Percentiles rank a stretch among this genome's conserved stretches.
Conservation (phyloP, 2,888 invertebrate genomes). For the Rhaphigaster nebulosa region DNA sequence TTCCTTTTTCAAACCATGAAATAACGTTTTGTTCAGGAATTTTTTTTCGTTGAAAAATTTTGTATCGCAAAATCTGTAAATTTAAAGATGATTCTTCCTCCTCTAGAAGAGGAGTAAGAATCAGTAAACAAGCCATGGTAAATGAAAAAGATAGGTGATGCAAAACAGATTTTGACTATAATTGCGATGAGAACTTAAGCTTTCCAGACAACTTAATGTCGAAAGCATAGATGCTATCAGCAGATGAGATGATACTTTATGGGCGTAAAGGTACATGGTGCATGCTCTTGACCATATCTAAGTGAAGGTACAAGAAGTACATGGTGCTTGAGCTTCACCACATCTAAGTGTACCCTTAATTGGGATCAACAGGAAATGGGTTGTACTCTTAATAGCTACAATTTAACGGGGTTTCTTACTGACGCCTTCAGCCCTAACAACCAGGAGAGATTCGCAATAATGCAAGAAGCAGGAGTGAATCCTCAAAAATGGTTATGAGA, state of each 20-base stretch:
- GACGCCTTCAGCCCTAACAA: neutral
- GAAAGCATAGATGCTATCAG: neutral
- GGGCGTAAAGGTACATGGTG: constrained; percentile 1
- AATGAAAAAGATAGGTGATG: too few species aligned
- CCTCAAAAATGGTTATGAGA: too few species aligned
- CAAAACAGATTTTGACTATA: neutral
- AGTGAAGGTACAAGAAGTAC: neutral
- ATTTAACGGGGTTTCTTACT: neutral
- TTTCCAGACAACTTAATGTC: neutral
- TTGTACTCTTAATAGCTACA: neutral
- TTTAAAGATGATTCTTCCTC: too few species aligned
- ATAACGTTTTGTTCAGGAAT: too few species aligned
- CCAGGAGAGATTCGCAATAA: neutral
- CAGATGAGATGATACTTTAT: neutral
- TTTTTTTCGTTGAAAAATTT: too few species aligned
- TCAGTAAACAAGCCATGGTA: too few species aligned
- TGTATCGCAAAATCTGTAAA: too few species aligned
- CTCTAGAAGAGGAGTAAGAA: too few species aligned
- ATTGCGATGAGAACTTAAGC: neutral
- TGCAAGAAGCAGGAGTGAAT: neutral
- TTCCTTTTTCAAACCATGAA: too few species aligned
- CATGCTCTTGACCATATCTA: neutral
- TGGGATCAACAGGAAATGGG: neutral
- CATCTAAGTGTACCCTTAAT: neutral
- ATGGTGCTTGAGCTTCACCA: constrained; percentile 31